These are phyloP conservation scores for Neria commutata DNA, from an alignment of 2,888 invertebrate genomes.

Conservation along the genomic window DNA sequence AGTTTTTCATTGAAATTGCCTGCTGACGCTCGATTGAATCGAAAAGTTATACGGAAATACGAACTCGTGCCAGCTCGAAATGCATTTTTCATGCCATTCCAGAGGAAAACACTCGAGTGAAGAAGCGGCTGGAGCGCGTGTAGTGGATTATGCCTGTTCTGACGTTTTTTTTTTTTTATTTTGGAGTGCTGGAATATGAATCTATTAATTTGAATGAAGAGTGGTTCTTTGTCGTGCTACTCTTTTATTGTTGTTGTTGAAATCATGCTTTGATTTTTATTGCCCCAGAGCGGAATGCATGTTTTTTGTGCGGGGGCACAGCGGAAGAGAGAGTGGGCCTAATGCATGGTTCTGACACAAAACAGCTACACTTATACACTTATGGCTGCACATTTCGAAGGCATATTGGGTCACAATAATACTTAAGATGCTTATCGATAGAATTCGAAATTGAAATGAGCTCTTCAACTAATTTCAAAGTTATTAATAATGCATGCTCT, in stretches of 20 bases:
- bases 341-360: constrained; percentile 1
- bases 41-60: too few species aligned
- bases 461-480: constrained; percentile 1
- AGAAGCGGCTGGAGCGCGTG: background rate
- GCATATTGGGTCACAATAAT: constrained; percentile 6
- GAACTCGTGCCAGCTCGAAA: too few species aligned
- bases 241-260: background rate
- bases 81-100: too few species aligned
- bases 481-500: constrained; percentile 1
- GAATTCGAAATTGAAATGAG: background rate
- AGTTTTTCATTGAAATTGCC: too few species aligned
- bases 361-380: background rate
- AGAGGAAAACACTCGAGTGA: too few species aligned
- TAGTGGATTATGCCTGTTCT: background rate
- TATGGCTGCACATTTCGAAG: background rate
- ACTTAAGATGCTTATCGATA: constrained; percentile 14
- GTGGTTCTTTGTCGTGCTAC: background rate
- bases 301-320: too few species aligned
- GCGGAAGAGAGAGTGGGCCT: too few species aligned
- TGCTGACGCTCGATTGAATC: too few species aligned
- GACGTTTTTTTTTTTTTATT: too few species aligned
- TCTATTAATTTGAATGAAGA: constrained; percentile 12
- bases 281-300: too few species aligned
- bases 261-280: background rate
- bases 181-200: constrained; percentile 1